A percentile compares a stretch with the other conserved stretches of the same genome.
phyloP scores from a whole-genome alignment of 2,113 vertebrate genomes.

The Ceyx cyanopectus region DNA sequence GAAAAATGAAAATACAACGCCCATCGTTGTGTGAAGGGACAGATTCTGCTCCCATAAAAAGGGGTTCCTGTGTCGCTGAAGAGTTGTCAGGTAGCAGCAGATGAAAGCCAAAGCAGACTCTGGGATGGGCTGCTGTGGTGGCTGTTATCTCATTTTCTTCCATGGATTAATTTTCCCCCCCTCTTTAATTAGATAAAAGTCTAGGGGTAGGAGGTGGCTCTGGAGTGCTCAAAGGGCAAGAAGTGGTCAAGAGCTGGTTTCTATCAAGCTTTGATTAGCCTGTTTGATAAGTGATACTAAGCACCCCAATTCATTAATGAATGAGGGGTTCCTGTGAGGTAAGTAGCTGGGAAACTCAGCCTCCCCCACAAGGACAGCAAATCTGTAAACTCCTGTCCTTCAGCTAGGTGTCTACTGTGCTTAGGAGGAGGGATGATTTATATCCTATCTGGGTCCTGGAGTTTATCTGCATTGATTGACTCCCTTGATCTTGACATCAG shows the following conservation, averaged over 20 bases:
- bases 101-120: constrained; percentile 65
- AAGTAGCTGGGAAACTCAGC: constrained; percentile 73
- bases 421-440: constrained; percentile 79
- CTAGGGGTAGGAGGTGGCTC: constrained; percentile 76
- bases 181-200: constrained; percentile 93
- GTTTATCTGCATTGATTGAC: constrained; percentile 80
- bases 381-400: constrained; percentile 63
- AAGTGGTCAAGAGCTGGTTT: constrained; percentile 88
- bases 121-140: constrained; percentile 69
- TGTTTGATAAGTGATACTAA: constrained; percentile 88
- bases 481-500: constrained; percentile 87
- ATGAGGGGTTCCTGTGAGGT: constrained; percentile 73
- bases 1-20: not conserved
- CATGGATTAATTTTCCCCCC: constrained; percentile 84
- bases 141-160: constrained; percentile 82
- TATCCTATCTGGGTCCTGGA: constrained; percentile 79
- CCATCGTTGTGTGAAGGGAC: not conserved
- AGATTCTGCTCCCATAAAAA: not conserved
- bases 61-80: constrained; percentile 15
- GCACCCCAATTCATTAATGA: constrained; percentile 83
- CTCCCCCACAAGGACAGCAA: constrained; percentile 70
- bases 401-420: constrained; percentile 49
- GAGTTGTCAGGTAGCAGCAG: constrained; percentile 60
- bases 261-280: constrained; percentile 89
- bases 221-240: constrained; percentile 87